Evolutionary conservation across 2,888 invertebrate genomes (phyloP), one percentile per base, ranked within the genome.

Genomic region (Synanthedon vespiformis): DNA sequence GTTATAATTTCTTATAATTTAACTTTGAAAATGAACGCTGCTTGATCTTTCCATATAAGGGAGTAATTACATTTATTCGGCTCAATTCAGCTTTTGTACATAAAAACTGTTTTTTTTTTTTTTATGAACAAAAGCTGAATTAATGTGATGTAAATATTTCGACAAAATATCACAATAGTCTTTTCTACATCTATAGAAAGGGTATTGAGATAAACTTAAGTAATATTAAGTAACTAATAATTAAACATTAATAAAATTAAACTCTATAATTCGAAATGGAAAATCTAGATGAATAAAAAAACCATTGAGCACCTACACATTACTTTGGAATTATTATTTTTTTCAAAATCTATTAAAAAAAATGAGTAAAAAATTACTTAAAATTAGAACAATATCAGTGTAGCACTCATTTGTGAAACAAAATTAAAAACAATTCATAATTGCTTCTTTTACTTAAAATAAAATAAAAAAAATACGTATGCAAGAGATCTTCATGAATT

Each of bases 161-260:
- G 27, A 34, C 27, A 8, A 34, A 16, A 16, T 16, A 16, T 53
- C 54, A 55, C 53, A 68, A 64, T 64, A 69, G 62, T 57, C 67
- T 57, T 63, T 63, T 74, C 73, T 74, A 66, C 56, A 8, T 55
- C 3, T 52, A 62, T 64, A 72, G 74, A 74, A 58, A 61, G 55
- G 61, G 57, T 64, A 65, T 60, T 66, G 65, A 51, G 50, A 55
- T 51, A 40, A 13, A 13, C 48, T 48, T 48, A 48, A 16, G 22
- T 22, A 22, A 34, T 1, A 34, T 34, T 6, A 48, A 16, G 18
- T 48, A 48, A 8, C 0, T 16, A 48, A 14, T 48, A 48, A n/a
- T n/a, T 48, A 27, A 34, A 34, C 48, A 48, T 1, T 8, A 18
- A 18, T 12, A 48, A 14, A 48, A 16, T 13, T 48, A 48, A 48